Evolutionary conservation across 2,113 vertebrate species (phyloP).

Genomic region (Zapus hudsonius): DNA sequence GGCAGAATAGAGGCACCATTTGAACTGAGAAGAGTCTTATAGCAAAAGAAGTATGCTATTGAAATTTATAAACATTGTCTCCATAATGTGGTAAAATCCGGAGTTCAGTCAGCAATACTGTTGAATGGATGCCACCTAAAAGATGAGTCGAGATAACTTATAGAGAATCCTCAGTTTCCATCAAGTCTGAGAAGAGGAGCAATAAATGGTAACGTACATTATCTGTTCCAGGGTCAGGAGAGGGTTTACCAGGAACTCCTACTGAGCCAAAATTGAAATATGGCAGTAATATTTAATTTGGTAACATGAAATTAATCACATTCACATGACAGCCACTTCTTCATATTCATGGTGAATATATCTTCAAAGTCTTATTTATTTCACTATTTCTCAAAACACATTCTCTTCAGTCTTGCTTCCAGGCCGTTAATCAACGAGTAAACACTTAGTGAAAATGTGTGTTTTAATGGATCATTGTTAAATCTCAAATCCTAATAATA

Average conservation of each 20-base stretch:
- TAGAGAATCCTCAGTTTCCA: neutral
- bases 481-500: neutral
- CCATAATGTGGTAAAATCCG: neutral
- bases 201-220: neutral
- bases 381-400: constrained; percentile 22
- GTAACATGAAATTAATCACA: neutral
- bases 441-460: constrained; percentile 17
- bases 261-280: neutral
- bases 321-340: neutral
- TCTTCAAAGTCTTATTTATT: neutral
- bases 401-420: neutral
- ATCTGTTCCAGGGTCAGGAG: neutral
- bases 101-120: neutral
- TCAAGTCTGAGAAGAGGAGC: neutral
- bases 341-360: neutral
- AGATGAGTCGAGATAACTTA: neutral
- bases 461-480: neutral
- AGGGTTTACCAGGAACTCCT: neutral
- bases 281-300: neutral
- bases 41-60: neutral
- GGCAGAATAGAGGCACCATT: neutral
- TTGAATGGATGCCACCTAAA: neutral
- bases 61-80: constrained; percentile 18
- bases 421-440: neutral
- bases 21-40: neutral